These are phyloP conservation scores for Dryocosmus kuriphilus DNA, from an alignment of 2,888 invertebrate genomes.

Conservation along the genomic window DNA sequence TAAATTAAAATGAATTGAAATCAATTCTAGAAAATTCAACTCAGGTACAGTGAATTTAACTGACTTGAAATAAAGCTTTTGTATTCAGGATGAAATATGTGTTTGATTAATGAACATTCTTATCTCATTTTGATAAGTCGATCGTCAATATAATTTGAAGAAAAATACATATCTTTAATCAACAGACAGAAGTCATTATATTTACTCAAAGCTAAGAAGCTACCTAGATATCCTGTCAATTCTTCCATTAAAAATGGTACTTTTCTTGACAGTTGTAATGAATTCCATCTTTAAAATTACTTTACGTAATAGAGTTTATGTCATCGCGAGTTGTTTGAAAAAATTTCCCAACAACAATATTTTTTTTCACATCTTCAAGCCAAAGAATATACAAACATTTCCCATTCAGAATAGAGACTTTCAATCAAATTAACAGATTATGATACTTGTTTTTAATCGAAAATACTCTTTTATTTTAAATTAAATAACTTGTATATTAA, in stretches of 20 bases:
- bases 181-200: slow-evolving; percentile 7
- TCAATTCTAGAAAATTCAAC: no score
- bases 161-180: background rate
- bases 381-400: no score
- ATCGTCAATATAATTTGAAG: slow-evolving; percentile 5
- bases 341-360: no score
- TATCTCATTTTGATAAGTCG: slow-evolving; percentile 21
- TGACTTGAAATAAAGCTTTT: no score
- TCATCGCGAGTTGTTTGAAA: background rate
- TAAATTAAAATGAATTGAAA: no score
- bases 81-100: background rate
- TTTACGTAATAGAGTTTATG: background rate
- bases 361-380: no score
- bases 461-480: no score
- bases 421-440: no score
- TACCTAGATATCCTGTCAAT: background rate
- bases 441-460: no score
- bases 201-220: background rate
- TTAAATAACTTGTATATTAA: no score
- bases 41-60: no score
- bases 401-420: no score
- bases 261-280: background rate
- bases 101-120: slow-evolving; percentile 2
- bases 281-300: background rate
- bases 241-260: background rate